Conservation (phyloP, 2,888 invertebrate genomes). For the Torymus aiolomorphi region DNA sequence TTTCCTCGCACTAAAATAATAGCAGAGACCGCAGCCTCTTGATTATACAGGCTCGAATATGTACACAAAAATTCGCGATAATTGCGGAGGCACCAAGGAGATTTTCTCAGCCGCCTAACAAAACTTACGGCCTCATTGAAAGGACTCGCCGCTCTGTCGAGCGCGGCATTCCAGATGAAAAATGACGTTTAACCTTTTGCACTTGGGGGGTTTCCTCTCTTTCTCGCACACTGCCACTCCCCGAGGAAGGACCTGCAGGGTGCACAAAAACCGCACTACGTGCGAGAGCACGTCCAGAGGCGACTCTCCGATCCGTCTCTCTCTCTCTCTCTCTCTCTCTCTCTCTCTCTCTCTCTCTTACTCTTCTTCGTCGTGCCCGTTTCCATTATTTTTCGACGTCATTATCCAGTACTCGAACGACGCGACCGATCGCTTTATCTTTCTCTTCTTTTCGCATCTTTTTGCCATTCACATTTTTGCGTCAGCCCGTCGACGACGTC, state of each 20-base stretch:
- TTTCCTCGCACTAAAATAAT: neutral
- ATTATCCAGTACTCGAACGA: constrained; percentile 51
- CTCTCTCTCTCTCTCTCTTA: neutral
- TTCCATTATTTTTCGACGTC: constrained; percentile 55
- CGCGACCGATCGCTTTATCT: constrained; percentile 47
- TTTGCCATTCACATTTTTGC: constrained; percentile 10
- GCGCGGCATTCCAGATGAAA: constrained; percentile 27
- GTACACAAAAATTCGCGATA: constrained; percentile 1
- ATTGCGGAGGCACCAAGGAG: neutral
- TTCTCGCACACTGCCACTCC: too few species aligned
- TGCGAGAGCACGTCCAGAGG: constrained; percentile 28
- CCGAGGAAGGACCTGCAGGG: neutral
- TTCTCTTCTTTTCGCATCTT: constrained; percentile 2
- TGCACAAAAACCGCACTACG: constrained; percentile 33
- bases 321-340: constrained; percentile 43
- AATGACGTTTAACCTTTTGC: constrained; percentile 41
- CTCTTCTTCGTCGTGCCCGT: constrained; percentile 6
- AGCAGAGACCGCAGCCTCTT: neutral
- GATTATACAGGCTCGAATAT: neutral
- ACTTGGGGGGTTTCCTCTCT: neutral
- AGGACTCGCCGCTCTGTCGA: constrained; percentile 29
- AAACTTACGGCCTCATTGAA: constrained; percentile 8
- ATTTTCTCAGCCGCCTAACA: neutral
- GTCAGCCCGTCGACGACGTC: neutral
- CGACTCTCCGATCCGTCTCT: constrained; percentile 41